These are phyloP conservation scores for Suillia variegata DNA, from an alignment of 2,888 invertebrate genomes.

Conservation along the genomic window DNA sequence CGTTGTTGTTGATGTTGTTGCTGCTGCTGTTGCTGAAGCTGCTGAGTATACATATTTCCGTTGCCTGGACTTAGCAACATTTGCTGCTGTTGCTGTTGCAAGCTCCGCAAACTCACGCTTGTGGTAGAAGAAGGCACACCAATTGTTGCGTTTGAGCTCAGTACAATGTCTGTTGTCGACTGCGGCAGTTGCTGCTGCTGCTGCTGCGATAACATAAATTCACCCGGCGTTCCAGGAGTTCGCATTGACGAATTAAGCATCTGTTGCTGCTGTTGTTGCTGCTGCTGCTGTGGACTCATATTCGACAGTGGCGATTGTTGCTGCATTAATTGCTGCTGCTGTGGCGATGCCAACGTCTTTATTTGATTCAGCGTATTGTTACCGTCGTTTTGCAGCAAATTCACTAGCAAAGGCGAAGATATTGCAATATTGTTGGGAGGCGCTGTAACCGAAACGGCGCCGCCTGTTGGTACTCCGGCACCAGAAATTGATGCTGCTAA, in stretches of 20 bases:
- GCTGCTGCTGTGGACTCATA: conserved; percentile 38
- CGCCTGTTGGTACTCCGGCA: background rate
- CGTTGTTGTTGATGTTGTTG: conserved; percentile 33
- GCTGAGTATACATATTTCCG: conserved; percentile 42
- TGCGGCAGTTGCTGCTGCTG: conserved; percentile 30
- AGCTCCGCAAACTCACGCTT: conserved; percentile 40
- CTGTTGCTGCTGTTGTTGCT: conserved; percentile 31
- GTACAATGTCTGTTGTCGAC: conserved; percentile 27
- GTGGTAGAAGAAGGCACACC: conserved; percentile 53
- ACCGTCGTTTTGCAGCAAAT: conserved; percentile 86
- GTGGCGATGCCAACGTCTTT: conserved; percentile 44
- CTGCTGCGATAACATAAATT: conserved; percentile 39
- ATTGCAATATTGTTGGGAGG: conserved; percentile 69
- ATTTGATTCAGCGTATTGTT: conserved; percentile 45
- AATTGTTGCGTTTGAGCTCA: conserved; percentile 36
- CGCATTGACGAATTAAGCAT: conserved; percentile 50
- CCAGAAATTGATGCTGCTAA: conserved; percentile 19
- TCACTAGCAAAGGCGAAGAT: conserved; percentile 88
- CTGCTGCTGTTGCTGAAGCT: conserved; percentile 38
- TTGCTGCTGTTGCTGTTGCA: conserved; percentile 40
- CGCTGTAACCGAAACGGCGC: conserved; percentile 35
- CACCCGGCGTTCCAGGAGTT: conserved; percentile 44
- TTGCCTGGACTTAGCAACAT: conserved; percentile 48
- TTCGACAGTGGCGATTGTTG: conserved; percentile 42
- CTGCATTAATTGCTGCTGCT: conserved; percentile 28